These are phyloP conservation scores for Trachurus trachurus DNA, from an alignment of 2,797 vertebrate species.

Conservation along the genomic window DNA sequence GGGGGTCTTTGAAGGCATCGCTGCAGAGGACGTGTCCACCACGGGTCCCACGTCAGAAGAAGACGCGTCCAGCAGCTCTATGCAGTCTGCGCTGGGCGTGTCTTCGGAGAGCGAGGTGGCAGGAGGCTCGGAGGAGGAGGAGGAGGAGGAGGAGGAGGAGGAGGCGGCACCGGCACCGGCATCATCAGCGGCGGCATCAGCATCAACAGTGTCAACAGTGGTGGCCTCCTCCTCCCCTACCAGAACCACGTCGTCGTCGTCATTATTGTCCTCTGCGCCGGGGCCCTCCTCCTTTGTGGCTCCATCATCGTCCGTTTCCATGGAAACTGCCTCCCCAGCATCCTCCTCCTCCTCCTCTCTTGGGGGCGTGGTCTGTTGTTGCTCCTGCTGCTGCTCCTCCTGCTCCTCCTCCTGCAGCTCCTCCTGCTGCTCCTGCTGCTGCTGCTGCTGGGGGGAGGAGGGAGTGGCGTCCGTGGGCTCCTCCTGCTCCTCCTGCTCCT, in stretches of 20 bases:
- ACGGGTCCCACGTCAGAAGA: conserved; percentile 61
- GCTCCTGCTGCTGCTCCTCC: conserved; percentile 44
- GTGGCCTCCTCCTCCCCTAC: conserved; percentile 87
- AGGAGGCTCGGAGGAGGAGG: conserved; percentile 78
- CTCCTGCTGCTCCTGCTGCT: conserved; percentile 76
- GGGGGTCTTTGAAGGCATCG: conserved; percentile 72
- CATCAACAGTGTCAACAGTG: too few relatives aligned
- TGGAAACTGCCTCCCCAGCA: conserved; percentile 86
- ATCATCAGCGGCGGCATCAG: too few relatives aligned
- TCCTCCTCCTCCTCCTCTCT: conserved; percentile 77
- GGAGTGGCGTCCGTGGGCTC: conserved; percentile 91
- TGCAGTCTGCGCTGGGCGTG: conserved; percentile 85
- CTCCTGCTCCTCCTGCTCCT: conserved; percentile 79
- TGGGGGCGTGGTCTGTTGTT: conserved; percentile 85
- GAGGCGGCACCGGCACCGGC: too few relatives aligned
- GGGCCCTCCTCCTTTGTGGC: conserved; percentile 60
- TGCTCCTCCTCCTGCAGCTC: conserved; percentile 78
- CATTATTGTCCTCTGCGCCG: conserved; percentile 84
- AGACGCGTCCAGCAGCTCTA: conserved; percentile 73
- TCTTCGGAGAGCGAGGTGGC: conserved; percentile 81
- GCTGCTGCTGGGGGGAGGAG: conserved; percentile 69
- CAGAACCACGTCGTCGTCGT: conserved; percentile 94
- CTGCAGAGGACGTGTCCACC: conserved; percentile 73
- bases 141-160: conserved; percentile 79
- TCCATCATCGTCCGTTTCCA: conserved; percentile 76